Conservation (phyloP, 2,797 vertebrate species). For the Enteromius thamalakanensis region DNA sequence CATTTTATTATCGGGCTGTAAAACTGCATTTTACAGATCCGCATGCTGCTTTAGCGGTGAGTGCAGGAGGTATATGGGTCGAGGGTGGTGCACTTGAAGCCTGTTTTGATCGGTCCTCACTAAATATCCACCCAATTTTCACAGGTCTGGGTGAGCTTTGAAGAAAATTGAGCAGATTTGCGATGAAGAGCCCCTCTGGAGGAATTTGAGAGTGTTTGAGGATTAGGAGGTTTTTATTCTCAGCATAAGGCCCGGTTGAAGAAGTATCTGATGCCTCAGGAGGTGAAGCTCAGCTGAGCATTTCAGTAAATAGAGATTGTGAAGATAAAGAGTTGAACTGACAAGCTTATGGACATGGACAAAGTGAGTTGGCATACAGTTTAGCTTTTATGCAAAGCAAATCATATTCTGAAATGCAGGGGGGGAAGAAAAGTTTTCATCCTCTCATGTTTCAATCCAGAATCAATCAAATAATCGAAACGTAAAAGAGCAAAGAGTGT, state of each 20-base stretch:
- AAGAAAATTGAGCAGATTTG: slow-evolving; percentile 68
- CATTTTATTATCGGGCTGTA: slow-evolving; percentile 50
- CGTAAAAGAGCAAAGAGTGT: background rate
- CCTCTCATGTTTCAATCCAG: background rate
- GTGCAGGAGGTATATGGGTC: slow-evolving; percentile 7
- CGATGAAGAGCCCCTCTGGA: slow-evolving; percentile 65
- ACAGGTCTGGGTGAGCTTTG: slow-evolving; percentile 62
- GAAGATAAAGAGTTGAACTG: slow-evolving; percentile 51
- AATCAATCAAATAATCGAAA: background rate
- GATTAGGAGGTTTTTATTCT: slow-evolving; percentile 72
- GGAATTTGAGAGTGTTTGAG: slow-evolving; percentile 72
- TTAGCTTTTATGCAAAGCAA: slow-evolving; percentile 28
- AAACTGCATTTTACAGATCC: slow-evolving; percentile 45
- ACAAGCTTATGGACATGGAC: slow-evolving; percentile 34
- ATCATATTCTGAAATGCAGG: background rate
- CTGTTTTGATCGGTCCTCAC: slow-evolving; percentile 47
- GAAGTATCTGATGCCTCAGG: slow-evolving; percentile 59
- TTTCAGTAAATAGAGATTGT: slow-evolving; percentile 60
- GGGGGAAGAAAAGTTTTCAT: background rate
- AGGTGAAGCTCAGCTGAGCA: slow-evolving; percentile 53
- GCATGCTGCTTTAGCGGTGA: slow-evolving; percentile 19
- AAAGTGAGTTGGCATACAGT: slow-evolving; percentile 13
- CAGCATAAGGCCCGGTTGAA: slow-evolving; percentile 57
- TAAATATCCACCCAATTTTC: slow-evolving; percentile 60
- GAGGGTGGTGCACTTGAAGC: slow-evolving; percentile 46